Base-by-base conservation (phyloP, 2,113 vertebrate species). In the Passer montanus region DNA sequence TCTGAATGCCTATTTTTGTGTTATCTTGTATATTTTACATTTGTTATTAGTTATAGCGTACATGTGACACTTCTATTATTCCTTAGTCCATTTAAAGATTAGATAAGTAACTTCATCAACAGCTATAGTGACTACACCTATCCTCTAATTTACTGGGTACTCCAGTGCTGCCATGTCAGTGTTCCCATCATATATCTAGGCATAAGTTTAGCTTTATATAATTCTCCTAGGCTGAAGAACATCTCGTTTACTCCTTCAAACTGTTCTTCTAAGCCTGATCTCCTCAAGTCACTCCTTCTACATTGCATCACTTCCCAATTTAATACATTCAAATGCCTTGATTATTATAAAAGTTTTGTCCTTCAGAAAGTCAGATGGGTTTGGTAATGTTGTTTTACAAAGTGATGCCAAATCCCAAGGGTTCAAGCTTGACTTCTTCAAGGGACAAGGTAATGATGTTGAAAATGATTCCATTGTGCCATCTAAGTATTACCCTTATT, bases 391-490 rank as follows among this genome's bases (percentile, higher is more conserved):
- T 87, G 12, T 77, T 93, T 89, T 66, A 94, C 69, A 62, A 90
- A 93, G 35, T 52, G 31, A 35, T 94, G 82, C 69, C 87, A 97
- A 88, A 75, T 95, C 93, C 67, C 59, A 3, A 82, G 77, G 46
- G 70, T 69, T 96, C 58, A 56, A 82, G 43, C 33, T 73, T 95
- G 67, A 87, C 21, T 93, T 91, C 64, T 97, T 96, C 70, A 91
- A 84, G 78, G 58, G 47, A 94, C 44, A 93, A 95, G 82, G 75
- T 90, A 97, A 97, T 94, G 95, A 94, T 87, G 84, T 97, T 91
- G 89, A 95, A 97, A 98, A 97, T 92, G 5, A 94, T 94, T 96
- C 47, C 62, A 94, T 63, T 95, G 78, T 93, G 44, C 35, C 73
- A 91, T 70, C 62, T 44, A 95, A 95, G 77, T 84, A 95, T 64